Evolutionary conservation across 1,140 invertebrate species (phyloP), one percentile per base, ranked within the genome.

Genomic region (Magallana angulata): DNA sequence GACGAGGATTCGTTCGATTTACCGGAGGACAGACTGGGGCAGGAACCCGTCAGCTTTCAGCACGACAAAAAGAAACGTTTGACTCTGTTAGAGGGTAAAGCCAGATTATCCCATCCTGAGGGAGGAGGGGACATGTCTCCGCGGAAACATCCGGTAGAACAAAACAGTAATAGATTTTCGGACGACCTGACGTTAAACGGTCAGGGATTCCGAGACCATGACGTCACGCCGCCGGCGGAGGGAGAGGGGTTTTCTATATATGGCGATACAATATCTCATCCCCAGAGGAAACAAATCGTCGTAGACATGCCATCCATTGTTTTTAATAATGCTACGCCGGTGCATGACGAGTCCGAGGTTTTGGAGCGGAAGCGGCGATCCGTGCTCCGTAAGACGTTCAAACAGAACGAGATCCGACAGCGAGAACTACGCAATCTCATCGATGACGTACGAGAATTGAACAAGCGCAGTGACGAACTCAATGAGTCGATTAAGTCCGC

Each of bases 401-500:
- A 92, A 87, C 92, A 94, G 85, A 92, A 93, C 36, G 91, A 94
- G 87, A 60, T 93, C 18, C 85, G 92, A 18, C 88, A 92, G 59
- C 85, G 89, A 58, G 93, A 94, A 84, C 71, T 93, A 9, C 89
- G 90, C 48, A 93, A 93, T 83, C 88, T 94, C 0, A 59, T 94
- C 3, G 92, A 94, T 68, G 93, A 94, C 88, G 93, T 94, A 5
- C 91, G 90, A 76, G 92, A 94, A 81, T 85, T 94, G 4, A 94
- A 92, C 84, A 90, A 91, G 85, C 85, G 89, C 81, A 90, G 91
- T 30, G 92, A 93, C 24, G 86, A 87, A 24, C 59, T 93, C 36
- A 89, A 89, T 7, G 91, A 84, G 57, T 57, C 48, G 57, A 58
- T 82, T 7, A 56, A 82, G 48, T 58, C 80, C 1, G 12, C 7